These are phyloP conservation scores for Copsychus sechellarum DNA, from an alignment of 2,113 vertebrate genomes.

Conservation along the genomic window DNA sequence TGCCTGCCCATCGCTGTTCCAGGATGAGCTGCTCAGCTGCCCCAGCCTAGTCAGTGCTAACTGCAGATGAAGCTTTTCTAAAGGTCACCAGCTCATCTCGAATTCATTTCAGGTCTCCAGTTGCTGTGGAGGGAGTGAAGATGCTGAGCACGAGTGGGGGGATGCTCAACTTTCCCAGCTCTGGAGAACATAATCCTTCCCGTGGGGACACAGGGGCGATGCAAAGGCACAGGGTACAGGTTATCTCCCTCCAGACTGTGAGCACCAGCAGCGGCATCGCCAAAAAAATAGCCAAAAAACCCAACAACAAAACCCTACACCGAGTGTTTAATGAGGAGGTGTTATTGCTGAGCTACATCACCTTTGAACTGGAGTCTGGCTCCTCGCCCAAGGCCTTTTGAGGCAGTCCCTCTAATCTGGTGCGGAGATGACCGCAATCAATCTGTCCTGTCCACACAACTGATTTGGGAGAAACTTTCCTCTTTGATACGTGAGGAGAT, in stretches of 20 bases:
- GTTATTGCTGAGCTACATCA: not conserved
- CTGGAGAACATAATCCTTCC: not conserved
- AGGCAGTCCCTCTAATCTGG: not conserved
- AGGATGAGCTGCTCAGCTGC: not conserved
- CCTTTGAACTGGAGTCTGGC: not conserved
- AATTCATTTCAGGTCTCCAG: slow-evolving; percentile 1
- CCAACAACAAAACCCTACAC: fast-evolving
- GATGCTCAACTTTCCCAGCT: not conserved
- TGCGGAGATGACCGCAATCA: fast-evolving
- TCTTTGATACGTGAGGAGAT: not conserved
- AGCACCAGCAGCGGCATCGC: not conserved
- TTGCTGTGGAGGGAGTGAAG: not conserved
- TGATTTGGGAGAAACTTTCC: not conserved
- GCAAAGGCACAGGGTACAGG: not conserved
- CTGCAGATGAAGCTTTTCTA: not conserved
- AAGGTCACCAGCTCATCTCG: not conserved
- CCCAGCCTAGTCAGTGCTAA: not conserved
- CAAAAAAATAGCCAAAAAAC: fast-evolving
- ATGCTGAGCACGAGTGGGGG: not conserved
- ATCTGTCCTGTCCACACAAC: not conserved
- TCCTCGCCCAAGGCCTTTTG: fast-evolving
- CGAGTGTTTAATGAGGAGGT: not conserved
- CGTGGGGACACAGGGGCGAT: fast-evolving
- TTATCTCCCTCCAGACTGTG: not conserved
- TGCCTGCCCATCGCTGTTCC: fast-evolving